Conservation (phyloP, 2,113 vertebrate species). For the Tachuris rubrigastra region DNA sequence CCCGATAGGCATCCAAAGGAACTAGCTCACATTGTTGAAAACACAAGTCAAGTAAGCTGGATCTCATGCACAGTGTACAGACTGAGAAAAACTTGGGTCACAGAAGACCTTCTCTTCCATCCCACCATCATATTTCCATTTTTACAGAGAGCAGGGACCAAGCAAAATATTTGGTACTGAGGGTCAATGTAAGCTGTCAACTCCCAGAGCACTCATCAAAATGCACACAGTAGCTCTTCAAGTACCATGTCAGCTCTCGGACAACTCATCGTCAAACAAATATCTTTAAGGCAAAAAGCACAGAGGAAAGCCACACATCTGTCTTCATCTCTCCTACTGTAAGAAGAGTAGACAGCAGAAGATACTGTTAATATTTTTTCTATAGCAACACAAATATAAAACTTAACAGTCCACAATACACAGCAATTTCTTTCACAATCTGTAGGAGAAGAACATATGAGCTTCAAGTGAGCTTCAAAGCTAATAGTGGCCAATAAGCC, state of each 20-base stretch:
- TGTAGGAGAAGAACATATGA: conserved; percentile 4
- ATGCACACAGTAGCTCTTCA: not conserved
- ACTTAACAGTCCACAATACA: not conserved
- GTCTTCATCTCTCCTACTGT: not conserved
- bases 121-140: not conserved
- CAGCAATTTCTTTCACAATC: not conserved
- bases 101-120: not conserved
- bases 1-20: not conserved
- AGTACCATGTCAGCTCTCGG: not conserved
- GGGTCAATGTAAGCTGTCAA: not conserved
- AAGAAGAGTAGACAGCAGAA: not conserved
- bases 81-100: not conserved
- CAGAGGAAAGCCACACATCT: not conserved
- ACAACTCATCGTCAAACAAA: not conserved
- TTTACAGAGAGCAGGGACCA: not conserved
- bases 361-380: not conserved
- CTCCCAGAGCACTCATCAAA: not conserved
- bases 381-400: conserved; percentile 23
- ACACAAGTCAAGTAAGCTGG: not conserved
- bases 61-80: not conserved
- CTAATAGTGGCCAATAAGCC: not conserved
- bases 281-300: not conserved
- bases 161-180: not conserved
- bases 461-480: not conserved
- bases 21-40: not conserved